Conservation (phyloP, 2,888 invertebrate genomes). For the Ctena decussata region DNA sequence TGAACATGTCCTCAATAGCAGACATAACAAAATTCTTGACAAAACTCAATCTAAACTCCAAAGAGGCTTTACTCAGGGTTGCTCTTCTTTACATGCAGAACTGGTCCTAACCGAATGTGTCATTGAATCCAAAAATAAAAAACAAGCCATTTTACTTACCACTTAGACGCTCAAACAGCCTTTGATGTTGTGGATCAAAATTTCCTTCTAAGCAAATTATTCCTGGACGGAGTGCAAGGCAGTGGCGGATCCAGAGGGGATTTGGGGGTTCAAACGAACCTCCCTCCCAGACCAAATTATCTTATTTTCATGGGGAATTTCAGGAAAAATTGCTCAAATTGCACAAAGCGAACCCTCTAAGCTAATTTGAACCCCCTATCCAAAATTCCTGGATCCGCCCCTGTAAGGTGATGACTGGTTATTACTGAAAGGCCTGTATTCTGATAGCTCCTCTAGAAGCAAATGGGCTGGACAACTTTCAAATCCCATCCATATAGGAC, state of each 20-base stretch:
- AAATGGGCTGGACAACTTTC: conserved; percentile 12
- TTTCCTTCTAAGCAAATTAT: not conserved
- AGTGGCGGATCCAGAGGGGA: too few species aligned
- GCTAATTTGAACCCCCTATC: too few species aligned
- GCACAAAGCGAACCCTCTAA: too few species aligned
- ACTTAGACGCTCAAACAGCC: conserved; percentile 12
- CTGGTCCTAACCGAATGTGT: conserved; percentile 11
- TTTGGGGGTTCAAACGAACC: too few species aligned
- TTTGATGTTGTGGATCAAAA: conserved; percentile 19
- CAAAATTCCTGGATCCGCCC: too few species aligned
- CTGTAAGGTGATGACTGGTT: too few species aligned
- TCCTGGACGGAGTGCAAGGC: conserved; percentile 1
- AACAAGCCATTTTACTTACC: not conserved
- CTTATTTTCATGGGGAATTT: too few species aligned
- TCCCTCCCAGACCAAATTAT: too few species aligned
- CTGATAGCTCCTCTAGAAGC: not conserved
- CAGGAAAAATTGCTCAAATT: too few species aligned
- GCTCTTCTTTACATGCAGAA: conserved; percentile 11
- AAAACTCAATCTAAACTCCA: conserved; percentile 4
- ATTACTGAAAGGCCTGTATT: conserved; percentile 1
- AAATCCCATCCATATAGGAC: not conserved
- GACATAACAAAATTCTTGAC: not conserved
- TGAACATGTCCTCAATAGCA: not conserved
- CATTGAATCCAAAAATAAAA: not conserved
- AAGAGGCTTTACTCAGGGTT: conserved; percentile 15